These are phyloP conservation scores for Sinosuthora webbiana DNA, from an alignment of 2,113 vertebrate species.

Conservation along the genomic window DNA sequence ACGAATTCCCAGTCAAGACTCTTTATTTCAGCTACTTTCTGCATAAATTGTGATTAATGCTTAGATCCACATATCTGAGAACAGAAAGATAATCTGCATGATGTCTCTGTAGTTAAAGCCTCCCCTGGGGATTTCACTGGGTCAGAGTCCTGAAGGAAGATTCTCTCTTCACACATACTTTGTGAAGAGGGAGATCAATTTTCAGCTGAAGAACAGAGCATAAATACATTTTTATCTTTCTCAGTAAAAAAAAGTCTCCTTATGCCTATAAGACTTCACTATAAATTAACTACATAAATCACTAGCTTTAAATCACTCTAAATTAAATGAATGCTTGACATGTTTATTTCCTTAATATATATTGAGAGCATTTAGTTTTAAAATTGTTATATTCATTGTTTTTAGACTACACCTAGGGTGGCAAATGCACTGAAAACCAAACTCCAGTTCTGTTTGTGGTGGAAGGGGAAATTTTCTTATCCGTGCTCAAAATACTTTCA, in stretches of 20 bases:
- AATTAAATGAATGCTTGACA: background rate
- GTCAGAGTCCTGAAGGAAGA: background rate
- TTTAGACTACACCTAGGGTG: background rate
- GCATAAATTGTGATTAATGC: background rate
- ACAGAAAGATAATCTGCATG: background rate
- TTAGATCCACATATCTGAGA: background rate
- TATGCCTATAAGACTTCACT: background rate
- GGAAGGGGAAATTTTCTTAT: background rate
- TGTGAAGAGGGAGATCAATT: background rate
- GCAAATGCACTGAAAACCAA: background rate
- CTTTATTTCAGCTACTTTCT: background rate
- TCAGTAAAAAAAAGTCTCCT: background rate
- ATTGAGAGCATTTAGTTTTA: background rate
- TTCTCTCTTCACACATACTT: background rate
- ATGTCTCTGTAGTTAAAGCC: background rate
- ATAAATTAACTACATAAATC: background rate
- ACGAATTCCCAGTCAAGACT: background rate
- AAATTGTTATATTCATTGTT: background rate
- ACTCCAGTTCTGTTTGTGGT: background rate
- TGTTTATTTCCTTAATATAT: background rate
- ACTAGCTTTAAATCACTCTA: background rate
- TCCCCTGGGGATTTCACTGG: background rate
- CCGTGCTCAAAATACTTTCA: background rate
- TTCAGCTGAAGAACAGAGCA: background rate
- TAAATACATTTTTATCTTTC: background rate